Evolutionary conservation across 2,797 vertebrate genomes (phyloP), one percentile per base, ranked within the genome.

Genomic region (Rhinella marina): DNA sequence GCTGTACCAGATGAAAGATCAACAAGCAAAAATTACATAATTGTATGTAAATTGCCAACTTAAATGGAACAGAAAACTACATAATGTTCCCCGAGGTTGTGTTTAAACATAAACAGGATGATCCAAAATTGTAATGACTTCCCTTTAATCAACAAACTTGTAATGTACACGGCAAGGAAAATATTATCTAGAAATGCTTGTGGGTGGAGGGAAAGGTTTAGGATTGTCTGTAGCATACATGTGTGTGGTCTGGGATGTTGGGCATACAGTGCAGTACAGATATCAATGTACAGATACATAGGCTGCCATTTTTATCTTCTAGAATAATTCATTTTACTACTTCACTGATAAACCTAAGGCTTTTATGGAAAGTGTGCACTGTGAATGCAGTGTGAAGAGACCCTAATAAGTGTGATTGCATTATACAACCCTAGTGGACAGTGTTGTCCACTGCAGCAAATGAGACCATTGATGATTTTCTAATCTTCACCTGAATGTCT

Each of bases 81-180:
- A 73, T 41, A 57, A 72, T 72, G 59, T 41, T 59, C 32, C 82
- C 66, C 10, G 50, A 23, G 81, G 48, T 64, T 56, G n/a, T 54
- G 23, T 68, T 70, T 17, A 70, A 70, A 13, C 62, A 82, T 82
- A 82, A 82, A 82, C 81, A 82, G 48, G 62, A 82, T 82, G 64
- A 82, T 54, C 41, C 64, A 54, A 82, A 70, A 82, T 52, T 70
- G 50, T 29, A 82, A 82, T 70, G 64, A 54, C 64, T 52, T 70
- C 81, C 48, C 81, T 82, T 68, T 82, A 82, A 82, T 82, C 70
- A 82, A 6, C 7, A 70, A 70, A 82, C 25, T 56, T 70, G 62
- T 21, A 82, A 70, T 70, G 48, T 66, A 29, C 72, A 76, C 9
- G 41, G 32, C 54, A 48, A 84, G 82, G 68, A 70, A 84, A 84